Conservation (phyloP, 2,113 vertebrate genomes). For the Rhinichthys klamathensis region DNA sequence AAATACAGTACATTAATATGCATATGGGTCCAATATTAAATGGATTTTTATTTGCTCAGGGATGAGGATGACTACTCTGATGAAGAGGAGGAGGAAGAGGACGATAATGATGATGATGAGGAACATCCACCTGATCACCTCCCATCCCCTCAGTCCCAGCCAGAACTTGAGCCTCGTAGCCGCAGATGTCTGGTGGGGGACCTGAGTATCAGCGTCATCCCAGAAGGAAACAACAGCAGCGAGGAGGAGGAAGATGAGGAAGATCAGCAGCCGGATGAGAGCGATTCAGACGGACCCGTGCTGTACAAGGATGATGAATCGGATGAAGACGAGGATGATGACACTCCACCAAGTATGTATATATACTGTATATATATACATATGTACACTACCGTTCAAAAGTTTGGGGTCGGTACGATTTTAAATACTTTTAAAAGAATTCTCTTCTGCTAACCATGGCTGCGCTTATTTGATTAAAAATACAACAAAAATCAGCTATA, state of each 20-base stretch:
- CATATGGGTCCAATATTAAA: not conserved
- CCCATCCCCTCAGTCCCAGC: slow-evolving; percentile 67
- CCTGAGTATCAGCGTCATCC: slow-evolving; percentile 80
- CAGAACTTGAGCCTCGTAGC: slow-evolving; percentile 76
- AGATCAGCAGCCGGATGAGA: slow-evolving; percentile 82
- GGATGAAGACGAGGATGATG: slow-evolving; percentile 91
- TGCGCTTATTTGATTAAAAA: no score
- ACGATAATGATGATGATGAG: slow-evolving; percentile 79
- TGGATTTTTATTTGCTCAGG: slow-evolving; percentile 67
- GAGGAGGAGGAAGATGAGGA: slow-evolving; percentile 80
- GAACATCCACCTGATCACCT: slow-evolving; percentile 51
- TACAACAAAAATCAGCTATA: no score
- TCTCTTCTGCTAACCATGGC: no score
- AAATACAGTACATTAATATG: not conserved
- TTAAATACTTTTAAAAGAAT: no score
- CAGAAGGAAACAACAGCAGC: slow-evolving; percentile 80
- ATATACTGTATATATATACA: no score
- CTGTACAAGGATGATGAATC: slow-evolving; percentile 87
- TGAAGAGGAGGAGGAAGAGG: slow-evolving; percentile 87
- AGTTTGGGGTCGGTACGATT: no score
- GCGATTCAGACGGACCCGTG: slow-evolving; percentile 92
- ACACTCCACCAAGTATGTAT: slow-evolving; percentile 74
- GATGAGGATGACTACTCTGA: slow-evolving; percentile 92
- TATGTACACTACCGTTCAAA: no score
- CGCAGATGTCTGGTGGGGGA: slow-evolving; percentile 80